A percentile compares a stretch with the other conserved stretches of the same genome.
Evolutionary conservation across 2,797 vertebrate species (phyloP).

Genomic region (Lagorchestes hirsutus): DNA sequence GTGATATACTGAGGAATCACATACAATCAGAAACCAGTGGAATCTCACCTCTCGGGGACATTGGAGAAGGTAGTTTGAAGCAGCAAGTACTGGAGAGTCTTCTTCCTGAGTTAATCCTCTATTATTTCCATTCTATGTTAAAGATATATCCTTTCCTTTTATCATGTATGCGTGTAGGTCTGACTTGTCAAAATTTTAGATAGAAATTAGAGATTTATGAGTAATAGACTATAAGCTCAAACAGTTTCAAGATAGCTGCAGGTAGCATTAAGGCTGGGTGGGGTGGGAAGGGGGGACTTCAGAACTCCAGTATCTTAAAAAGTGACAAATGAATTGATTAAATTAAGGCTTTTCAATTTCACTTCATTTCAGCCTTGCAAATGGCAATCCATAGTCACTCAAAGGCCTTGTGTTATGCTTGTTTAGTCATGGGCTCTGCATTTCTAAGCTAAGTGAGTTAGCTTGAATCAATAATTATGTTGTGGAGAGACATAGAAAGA

Average conservation of each 20-base stretch:
- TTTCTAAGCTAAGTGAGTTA: slow-evolving; percentile 38
- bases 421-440: slow-evolving; percentile 30
- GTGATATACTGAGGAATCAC: neutral
- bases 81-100: neutral
- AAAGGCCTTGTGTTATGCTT: slow-evolving; percentile 59
- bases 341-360: slow-evolving; percentile 70
- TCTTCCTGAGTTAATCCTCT: neutral
- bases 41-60: neutral
- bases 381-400: slow-evolving; percentile 27
- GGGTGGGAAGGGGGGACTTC: neutral
- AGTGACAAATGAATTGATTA: slow-evolving; percentile 74
- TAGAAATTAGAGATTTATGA: neutral
- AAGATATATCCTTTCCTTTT: neutral
- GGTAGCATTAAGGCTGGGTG: neutral
- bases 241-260: neutral
- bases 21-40: neutral
- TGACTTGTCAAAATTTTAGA: neutral
- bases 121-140: neutral
- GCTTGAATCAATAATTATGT: slow-evolving; percentile 2
- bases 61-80: neutral
- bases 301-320: slow-evolving; percentile 75
- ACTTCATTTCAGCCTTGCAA: slow-evolving; percentile 55
- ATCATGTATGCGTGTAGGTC: neutral
- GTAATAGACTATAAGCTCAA: neutral
- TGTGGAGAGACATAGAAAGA: neutral